These are phyloP conservation scores for Ornithorhynchus anatinus DNA, from an alignment of 2,113 vertebrate genomes.

Conservation along the genomic window DNA sequence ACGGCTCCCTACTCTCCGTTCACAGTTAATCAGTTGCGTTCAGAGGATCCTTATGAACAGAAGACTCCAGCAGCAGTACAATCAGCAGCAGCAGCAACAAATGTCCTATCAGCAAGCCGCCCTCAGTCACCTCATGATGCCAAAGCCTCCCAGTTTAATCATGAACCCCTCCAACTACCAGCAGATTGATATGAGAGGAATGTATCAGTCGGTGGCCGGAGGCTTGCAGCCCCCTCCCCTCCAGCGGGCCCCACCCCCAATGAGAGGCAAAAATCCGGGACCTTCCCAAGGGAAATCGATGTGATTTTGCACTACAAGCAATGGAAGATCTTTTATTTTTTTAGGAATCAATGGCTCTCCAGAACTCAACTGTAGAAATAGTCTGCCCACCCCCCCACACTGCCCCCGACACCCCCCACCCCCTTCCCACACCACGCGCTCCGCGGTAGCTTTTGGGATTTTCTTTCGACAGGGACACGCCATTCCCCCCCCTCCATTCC, in stretches of 20 bases:
- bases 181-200: conserved; percentile 91
- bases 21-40: conserved; percentile 92
- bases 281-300: conserved; percentile 92
- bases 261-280: conserved; percentile 90
- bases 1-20: conserved; percentile 54
- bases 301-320: conserved; percentile 82
- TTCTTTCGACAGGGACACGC: conserved; percentile 67
- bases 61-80: conserved; percentile 90
- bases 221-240: conserved; percentile 80
- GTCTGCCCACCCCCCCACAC: too few species aligned
- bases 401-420: too few species aligned
- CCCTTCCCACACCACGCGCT: conserved; percentile 73
- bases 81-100: conserved; percentile 87
- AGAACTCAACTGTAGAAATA: conserved; percentile 81
- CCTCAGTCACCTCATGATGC: conserved; percentile 83
- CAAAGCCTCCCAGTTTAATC: conserved; percentile 77
- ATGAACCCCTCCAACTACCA: conserved; percentile 80
- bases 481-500: too few species aligned
- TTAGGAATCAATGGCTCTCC: conserved; percentile 83
- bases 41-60: conserved; percentile 96
- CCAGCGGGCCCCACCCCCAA: conserved; percentile 79
- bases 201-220: conserved; percentile 87
- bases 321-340: conserved; percentile 79
- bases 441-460: conserved; percentile 65
- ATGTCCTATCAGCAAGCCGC: conserved; percentile 83